phyloP scores from a whole-genome alignment of 2,113 vertebrate genomes.

The Oenanthe oenanthe region DNA sequence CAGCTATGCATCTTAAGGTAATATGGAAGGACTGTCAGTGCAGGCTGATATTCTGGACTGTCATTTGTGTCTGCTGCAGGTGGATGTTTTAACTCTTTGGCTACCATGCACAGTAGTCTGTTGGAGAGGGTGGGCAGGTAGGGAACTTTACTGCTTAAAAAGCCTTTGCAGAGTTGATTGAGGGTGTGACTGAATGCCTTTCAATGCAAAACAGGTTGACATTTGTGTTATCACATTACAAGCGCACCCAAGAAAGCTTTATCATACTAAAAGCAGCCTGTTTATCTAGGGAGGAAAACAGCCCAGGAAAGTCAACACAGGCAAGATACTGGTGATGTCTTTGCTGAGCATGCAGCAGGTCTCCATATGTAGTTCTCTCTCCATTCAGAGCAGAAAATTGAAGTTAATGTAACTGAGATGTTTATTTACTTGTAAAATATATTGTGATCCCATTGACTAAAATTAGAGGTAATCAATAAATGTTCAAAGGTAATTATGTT shows the following conservation, averaged over 20 bases:
- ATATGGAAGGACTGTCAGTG: background rate
- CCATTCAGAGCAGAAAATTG: background rate
- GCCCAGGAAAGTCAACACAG: background rate
- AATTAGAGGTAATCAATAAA: background rate
- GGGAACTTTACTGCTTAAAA: background rate
- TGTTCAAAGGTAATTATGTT: background rate
- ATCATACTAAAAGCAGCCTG: background rate
- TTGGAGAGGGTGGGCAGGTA: background rate
- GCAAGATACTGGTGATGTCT: background rate
- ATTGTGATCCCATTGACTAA: background rate
- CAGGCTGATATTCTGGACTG: background rate
- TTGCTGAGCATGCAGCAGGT: background rate
- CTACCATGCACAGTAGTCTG: background rate
- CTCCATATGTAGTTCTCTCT: background rate
- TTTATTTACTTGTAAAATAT: background rate
- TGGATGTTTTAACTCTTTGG: background rate
- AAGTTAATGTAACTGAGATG: background rate
- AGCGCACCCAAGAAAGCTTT: background rate
- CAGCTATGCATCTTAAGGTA: background rate
- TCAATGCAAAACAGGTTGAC: background rate
- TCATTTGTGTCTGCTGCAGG: background rate
- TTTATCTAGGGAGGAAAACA: background rate
- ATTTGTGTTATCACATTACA: background rate
- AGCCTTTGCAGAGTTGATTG: background rate
- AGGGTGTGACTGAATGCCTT: background rate